Conservation (phyloP, 92 coral and sea anemone genomes). For the Diadumene lineata region DNA sequence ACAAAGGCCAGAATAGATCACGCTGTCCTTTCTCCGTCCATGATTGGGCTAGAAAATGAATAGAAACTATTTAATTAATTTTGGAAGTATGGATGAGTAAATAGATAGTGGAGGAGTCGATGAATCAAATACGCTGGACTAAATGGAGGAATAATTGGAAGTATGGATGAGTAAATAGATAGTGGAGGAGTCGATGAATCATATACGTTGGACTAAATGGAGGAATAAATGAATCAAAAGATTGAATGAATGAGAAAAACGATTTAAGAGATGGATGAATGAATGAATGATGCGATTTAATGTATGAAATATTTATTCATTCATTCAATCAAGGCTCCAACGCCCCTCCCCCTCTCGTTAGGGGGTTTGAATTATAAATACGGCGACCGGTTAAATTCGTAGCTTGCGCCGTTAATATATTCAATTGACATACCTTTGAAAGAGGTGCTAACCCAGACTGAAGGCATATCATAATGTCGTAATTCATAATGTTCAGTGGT, state of each 20-base stretch:
- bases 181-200: too few species aligned
- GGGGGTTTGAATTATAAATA: too few species aligned
- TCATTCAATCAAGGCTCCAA: neutral
- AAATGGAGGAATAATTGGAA: too few species aligned
- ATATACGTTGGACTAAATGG: neutral
- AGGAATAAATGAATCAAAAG: neutral
- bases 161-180: too few species aligned
- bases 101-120: too few species aligned
- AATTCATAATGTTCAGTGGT: conserved; percentile 36
- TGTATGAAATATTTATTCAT: neutral
- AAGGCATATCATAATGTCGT: conserved; percentile 32
- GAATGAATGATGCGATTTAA: neutral
- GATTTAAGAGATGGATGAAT: neutral
- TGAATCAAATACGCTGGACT: too few species aligned
- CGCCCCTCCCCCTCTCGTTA: neutral
- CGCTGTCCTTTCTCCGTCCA: neutral
- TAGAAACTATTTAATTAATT: too few species aligned
- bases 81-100: too few species aligned
- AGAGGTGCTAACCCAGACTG: conserved; percentile 40
- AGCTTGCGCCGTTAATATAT: too few species aligned
- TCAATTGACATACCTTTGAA: too few species aligned
- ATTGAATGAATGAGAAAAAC: neutral
- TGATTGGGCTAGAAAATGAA: neutral
- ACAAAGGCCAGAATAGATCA: conserved; percentile 36
- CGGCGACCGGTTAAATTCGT: too few species aligned